Evolutionary conservation across 2,113 vertebrate species (phyloP).

Genomic region (Neodontobutis hainanensis): DNA sequence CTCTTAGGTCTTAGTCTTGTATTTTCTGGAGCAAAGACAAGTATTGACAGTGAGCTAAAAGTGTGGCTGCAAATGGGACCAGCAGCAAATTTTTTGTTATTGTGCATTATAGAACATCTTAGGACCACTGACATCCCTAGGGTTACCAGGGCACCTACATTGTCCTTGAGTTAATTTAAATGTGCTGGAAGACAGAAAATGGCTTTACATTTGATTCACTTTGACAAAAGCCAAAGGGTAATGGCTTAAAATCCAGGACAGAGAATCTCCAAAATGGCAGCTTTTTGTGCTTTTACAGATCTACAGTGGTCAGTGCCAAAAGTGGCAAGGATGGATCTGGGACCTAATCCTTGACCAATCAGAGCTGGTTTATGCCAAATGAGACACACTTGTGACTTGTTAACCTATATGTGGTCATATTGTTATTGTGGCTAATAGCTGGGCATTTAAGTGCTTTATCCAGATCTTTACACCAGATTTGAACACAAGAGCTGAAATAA

Average conservation of each 20-base stretch:
- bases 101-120: neutral
- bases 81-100: neutral
- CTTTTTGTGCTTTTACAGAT: neutral
- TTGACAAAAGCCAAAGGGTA: conserved; percentile 1
- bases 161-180: neutral
- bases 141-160: neutral
- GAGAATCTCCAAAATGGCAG: no score
- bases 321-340: neutral
- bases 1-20: neutral
- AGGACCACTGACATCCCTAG: neutral
- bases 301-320: neutral
- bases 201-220: neutral
- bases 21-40: neutral
- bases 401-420: neutral
- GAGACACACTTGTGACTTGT: neutral
- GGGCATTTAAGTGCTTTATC: neutral
- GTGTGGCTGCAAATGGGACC: neutral
- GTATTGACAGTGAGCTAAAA: neutral
- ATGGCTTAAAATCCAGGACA: no score
- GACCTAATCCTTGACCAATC: neutral
- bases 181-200: neutral
- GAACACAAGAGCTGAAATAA: neutral
- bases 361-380: neutral
- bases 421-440: neutral
- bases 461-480: neutral